Base-by-base conservation (phyloP, 2,888 invertebrate species). In the Rhagonycha lutea region DNA sequence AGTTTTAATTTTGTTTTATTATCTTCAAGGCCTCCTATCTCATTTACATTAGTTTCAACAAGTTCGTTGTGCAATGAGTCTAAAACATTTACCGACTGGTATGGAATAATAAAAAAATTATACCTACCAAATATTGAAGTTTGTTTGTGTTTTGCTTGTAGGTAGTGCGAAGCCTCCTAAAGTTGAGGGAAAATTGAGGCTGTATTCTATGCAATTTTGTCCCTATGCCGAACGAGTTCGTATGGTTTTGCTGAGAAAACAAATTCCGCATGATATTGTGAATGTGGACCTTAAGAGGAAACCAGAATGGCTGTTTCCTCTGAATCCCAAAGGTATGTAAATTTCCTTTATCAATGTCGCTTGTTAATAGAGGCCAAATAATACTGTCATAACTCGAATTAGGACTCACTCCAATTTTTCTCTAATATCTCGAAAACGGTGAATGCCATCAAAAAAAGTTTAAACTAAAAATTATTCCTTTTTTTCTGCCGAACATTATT, bases 201-300 rank as follows among this genome's bases (percentile, higher is more conserved):
- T 96, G 2, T 96, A 94, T 84, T 94, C 94, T 9, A 96, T 95
- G 95, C 90, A 95, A 81, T 96, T 94, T 87, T 96, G 96, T 83
- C 96, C 96, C 0, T 96, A 90, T 82, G 95, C 95, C 0, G 94
- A 96, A 82, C 90, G 96, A 79, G 91, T 90, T 71, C 91, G 94
- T 80, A 89, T 96, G 24, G 92, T 94, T 4, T 87, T 96, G 71
- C 92, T 93, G 81, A 94, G 94, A 10, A 96, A 96, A 86, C 91
- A 92, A 77, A 88, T 96, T 80, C 91, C 92, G 23, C 92, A 95
- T 83, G 95, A 96, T 83, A 89, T 91, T 28, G 92, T 95, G 32
- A 94, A 92, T 83, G 90, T 95, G 9, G 93, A 95, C 87, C 87
- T 95, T 79, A 91, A 91, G 14, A 89, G 92, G 28, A 96, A 96